Evolutionary conservation across 2,113 vertebrate genomes (phyloP).

Genomic region (Ptychochromis oligacanthus): DNA sequence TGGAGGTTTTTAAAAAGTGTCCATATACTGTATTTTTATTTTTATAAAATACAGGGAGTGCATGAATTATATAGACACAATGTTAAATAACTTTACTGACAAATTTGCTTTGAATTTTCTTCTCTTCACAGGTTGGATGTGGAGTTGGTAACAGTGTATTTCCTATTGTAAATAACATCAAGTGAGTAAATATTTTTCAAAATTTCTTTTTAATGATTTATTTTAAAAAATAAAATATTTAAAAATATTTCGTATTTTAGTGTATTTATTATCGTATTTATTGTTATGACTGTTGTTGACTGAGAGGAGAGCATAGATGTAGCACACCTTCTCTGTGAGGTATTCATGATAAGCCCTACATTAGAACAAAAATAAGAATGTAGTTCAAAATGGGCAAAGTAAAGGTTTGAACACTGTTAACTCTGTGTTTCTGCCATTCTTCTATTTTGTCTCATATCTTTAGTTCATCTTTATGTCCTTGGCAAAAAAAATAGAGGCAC

Average conservation of each 20-base stretch:
- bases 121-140: constrained; percentile 87
- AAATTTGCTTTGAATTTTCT: neutral
- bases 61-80: neutral
- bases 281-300: neutral
- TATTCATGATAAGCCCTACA: neutral
- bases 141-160: constrained; percentile 94
- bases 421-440: neutral
- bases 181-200: constrained; percentile 72
- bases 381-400: neutral
- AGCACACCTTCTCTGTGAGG: neutral
- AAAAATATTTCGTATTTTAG: neutral
- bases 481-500: neutral
- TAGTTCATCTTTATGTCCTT: neutral
- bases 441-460: neutral
- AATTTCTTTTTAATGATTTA: neutral
- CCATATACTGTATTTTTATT: neutral
- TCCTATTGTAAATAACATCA: constrained; percentile 86
- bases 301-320: neutral
- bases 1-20: constrained; percentile 83
- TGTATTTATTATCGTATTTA: neutral
- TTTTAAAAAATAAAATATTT: neutral
- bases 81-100: neutral
- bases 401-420: no score
- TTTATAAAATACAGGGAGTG: neutral
- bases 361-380: neutral